Evolutionary conservation across 1,140 invertebrate species (phyloP).

Genomic region (Macrobrachium nipponense): DNA sequence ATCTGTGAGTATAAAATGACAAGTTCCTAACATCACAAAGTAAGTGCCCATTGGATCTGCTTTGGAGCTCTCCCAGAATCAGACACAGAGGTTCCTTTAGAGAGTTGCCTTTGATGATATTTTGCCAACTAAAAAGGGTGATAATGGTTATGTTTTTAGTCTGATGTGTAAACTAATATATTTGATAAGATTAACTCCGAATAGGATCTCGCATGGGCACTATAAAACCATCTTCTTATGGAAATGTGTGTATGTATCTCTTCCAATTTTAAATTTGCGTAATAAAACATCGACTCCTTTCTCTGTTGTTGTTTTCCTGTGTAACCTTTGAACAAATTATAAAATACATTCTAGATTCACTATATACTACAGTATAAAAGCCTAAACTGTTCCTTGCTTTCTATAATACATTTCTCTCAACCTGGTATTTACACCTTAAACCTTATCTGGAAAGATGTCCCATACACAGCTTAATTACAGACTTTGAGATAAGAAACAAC

Average conservation of each 20-base stretch:
- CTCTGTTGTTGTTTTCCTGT: constrained; percentile 26
- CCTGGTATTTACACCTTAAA: too few relatives aligned
- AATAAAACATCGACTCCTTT: constrained; percentile 61
- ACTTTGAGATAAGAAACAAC: too few relatives aligned
- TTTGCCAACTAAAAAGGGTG: constrained; percentile 52
- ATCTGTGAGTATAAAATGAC: constrained; percentile 60
- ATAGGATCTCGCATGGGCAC: constrained; percentile 60
- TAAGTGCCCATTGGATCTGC: constrained; percentile 58
- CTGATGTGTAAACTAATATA: constrained; percentile 50
- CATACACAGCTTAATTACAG: too few relatives aligned
- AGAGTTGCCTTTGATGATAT: constrained; percentile 50
- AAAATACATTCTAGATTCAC: too few relatives aligned
- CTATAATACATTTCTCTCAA: too few relatives aligned
- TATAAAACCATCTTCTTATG: constrained; percentile 58
- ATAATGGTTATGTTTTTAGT: constrained; percentile 49
- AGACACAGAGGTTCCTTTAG: constrained; percentile 49
- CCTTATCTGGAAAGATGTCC: too few relatives aligned
- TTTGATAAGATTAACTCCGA: constrained; percentile 48
- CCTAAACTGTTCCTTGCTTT: too few relatives aligned
- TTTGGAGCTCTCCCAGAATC: constrained; percentile 56
- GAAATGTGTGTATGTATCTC: constrained; percentile 59
- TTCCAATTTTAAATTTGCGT: constrained; percentile 61
- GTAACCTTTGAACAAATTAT: too few relatives aligned
- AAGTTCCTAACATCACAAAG: constrained; percentile 61
- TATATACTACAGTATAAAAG: too few relatives aligned